phyloP scores from a whole-genome alignment of 2,888 invertebrate genomes.

The Chirona hameri region DNA sequence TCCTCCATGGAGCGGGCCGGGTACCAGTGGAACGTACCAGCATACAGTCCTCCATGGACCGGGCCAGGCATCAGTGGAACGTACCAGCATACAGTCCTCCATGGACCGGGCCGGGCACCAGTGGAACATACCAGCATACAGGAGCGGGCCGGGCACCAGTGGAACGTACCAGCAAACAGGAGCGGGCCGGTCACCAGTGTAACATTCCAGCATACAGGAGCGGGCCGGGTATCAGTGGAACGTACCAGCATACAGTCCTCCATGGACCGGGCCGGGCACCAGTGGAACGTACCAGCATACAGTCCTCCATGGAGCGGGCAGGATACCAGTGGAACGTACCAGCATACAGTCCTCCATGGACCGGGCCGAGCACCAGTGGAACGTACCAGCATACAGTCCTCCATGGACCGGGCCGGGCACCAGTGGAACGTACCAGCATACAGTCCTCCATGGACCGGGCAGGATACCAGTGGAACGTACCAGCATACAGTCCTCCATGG shows the following conservation, averaged over 20 bases:
- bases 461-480: not conserved
- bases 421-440: conserved; percentile 81
- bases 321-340: no score
- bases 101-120: no score
- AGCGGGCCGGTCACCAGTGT: not conserved
- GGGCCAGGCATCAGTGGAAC: not conserved
- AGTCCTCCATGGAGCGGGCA: not conserved
- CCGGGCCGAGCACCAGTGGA: not conserved
- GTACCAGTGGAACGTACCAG: conserved; percentile 78
- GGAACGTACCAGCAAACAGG: no score
- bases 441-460: conserved; percentile 95
- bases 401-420: no score
- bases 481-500: conserved; percentile 11
- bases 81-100: conserved; percentile 6
- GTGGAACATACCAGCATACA: no score
- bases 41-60: conserved; percentile 94
- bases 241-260: conserved; percentile 95
- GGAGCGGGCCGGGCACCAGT: no score
- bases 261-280: conserved; percentile 61
- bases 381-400: no score
- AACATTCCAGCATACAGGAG: not conserved
- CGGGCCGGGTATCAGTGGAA: no score
- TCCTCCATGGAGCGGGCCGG: no score
- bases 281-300: not conserved
- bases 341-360: no score